phyloP scores from a whole-genome alignment of 2,113 vertebrate genomes.

The Zosterops japonicus region DNA sequence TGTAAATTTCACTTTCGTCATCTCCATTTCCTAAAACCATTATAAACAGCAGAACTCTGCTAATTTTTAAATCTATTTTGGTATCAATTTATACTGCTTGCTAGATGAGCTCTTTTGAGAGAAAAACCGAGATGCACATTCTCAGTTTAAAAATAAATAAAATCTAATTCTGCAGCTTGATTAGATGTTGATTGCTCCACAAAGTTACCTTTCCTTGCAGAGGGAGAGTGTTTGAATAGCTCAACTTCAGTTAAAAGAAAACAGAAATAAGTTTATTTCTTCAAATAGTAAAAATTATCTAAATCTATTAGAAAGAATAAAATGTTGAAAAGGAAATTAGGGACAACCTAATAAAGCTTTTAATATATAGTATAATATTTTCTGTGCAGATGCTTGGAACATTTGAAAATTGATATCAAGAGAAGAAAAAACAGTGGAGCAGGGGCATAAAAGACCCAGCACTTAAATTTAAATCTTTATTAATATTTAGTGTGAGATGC shows the following conservation, averaged over 20 bases:
- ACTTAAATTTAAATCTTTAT: not conserved
- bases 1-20: not conserved
- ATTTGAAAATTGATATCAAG: not conserved
- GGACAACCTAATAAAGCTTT: not conserved
- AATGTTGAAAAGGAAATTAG: not conserved
- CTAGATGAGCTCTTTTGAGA: not conserved
- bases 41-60: not conserved
- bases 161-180: not conserved
- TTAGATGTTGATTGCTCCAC: conserved; percentile 29
- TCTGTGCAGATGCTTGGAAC: not conserved
- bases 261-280: not conserved
- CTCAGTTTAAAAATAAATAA: not conserved
- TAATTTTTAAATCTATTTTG: not conserved
- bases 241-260: not conserved
- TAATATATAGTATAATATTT: not conserved
- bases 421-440: not conserved
- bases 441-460: not conserved
- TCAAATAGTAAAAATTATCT: not conserved
- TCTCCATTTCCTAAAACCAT: not conserved
- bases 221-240: not conserved
- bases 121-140: not conserved
- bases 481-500: not conserved
- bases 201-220: not conserved
- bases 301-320: not conserved
- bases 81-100: not conserved